Percentiles rank a stretch among this genome's conserved stretches.
phyloP scores from a whole-genome alignment of 2,797 vertebrate genomes.

The Hybognathus amarus region DNA sequence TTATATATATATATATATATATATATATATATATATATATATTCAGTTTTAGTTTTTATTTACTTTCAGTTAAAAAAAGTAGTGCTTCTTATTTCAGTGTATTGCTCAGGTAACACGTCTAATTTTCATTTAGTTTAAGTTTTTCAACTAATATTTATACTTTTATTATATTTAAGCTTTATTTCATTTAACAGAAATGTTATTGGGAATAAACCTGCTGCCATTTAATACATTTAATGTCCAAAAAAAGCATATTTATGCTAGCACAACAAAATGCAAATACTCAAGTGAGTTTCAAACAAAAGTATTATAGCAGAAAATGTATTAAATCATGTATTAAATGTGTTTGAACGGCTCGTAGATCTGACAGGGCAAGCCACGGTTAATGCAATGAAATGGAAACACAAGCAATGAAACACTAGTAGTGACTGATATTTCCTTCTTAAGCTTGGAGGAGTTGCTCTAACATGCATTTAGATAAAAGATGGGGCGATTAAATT shows the following conservation, averaged over 20 bases:
- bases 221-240: background rate
- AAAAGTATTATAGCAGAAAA: background rate
- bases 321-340: background rate
- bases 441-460: too few relatives aligned
- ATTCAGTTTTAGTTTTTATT: background rate
- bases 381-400: background rate
- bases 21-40: too few relatives aligned
- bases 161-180: background rate
- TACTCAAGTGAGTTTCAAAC: background rate
- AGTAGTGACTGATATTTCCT: too few relatives aligned
- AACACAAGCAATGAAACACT: background rate
- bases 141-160: background rate
- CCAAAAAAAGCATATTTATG: background rate
- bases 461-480: too few relatives aligned
- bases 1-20: too few relatives aligned
- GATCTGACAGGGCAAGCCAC: background rate
- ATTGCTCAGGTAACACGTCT: rapidly evolving
- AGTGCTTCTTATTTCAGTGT: background rate
- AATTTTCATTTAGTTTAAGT: background rate
- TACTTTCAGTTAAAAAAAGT: background rate
- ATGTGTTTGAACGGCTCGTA: background rate
- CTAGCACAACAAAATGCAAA: background rate
- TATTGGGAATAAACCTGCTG: background rate
- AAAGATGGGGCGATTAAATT: too few relatives aligned
- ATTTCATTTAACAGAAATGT: background rate